phyloP scores from a whole-genome alignment of 2,797 vertebrate species.

The Ambastaia sidthimunki region DNA sequence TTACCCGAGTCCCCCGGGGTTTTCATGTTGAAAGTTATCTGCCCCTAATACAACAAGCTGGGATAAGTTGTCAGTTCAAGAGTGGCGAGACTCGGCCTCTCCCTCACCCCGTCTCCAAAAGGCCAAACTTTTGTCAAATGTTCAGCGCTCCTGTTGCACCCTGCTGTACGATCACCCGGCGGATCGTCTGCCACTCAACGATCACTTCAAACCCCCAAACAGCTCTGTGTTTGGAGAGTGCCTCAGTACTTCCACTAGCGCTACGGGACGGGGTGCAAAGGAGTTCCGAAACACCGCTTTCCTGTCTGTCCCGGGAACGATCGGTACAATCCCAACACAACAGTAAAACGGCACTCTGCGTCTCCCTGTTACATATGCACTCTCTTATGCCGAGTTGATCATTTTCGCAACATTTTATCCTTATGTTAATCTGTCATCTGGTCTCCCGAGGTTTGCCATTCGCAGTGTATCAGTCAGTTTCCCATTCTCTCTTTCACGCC shows the following conservation, averaged over 20 bases:
- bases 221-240: constrained; percentile 24
- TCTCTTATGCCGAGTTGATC: constrained; percentile 62
- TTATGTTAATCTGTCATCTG: constrained; percentile 69
- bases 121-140: constrained; percentile 45
- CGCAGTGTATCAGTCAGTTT: constrained; percentile 55
- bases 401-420: constrained; percentile 68
- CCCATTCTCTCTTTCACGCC: constrained; percentile 71
- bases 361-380: constrained; percentile 65
- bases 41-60: constrained; percentile 3
- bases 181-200: background rate
- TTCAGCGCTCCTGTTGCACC: constrained; percentile 36
- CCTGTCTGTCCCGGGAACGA: constrained; percentile 15
- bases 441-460: constrained; percentile 53
- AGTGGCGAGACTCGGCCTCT: constrained; percentile 38
- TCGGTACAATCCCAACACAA: constrained; percentile 20
- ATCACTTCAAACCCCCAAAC: background rate
- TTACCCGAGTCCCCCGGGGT: constrained; percentile 80
- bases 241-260: constrained; percentile 24
- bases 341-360: constrained; percentile 27
- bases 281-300: constrained; percentile 43
- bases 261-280: constrained; percentile 37
- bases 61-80: constrained; percentile 36
- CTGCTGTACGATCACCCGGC: constrained; percentile 3
- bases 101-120: constrained; percentile 39
- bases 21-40: constrained; percentile 71